Base-by-base conservation (phyloP, 2,888 invertebrate species). In the Chalcis sispes region DNA sequence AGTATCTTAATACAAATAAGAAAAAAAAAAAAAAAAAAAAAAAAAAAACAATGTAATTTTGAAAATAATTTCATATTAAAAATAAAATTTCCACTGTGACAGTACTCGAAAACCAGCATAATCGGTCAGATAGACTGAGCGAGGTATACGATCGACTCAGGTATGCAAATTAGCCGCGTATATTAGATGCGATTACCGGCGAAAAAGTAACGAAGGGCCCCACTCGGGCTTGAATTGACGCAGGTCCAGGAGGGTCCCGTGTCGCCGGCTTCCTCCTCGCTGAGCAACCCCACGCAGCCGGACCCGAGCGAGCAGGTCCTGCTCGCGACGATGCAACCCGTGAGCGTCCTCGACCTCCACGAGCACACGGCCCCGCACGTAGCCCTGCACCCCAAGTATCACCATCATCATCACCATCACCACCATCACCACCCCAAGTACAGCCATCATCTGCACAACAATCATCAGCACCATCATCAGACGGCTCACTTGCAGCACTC, bases 251-350 rank as follows among this genome's bases (percentile, higher is more conserved):
- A 88, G 82, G 84, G 83, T 71, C 88, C 88, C 71, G 85, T 87
- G 59, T 89, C 88, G 13, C 88, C 88, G 74, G 88, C 88, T 64
- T 88, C 88, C 76, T 87, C 87, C 69, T 87, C 87, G 74, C 80
- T 88, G 85, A 87, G 86, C 84, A 88, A 87, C 56, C 75, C 78
- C 42, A 75, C 75, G 54, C 69, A 69, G 13, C 48, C 74, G 64
- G 75, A 78, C n/a, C 72, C 72, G 13, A 72, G 59, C 61, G 88
- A 89, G 81, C 86, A 87, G 80, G 87, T 88, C 40, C 74, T 95
- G 89, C 91, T 96, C 81, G 95, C 95, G 81, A 95, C 95, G 85
- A 96, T 96, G 95, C 95, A 95, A 78, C 95, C 95, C 73, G 95
- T 95, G 80, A 95, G 94, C 85, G 95, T 95, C 46, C 91, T 95